Conservation (phyloP, 2,113 vertebrate species). For the Triplophysa dalaica region DNA sequence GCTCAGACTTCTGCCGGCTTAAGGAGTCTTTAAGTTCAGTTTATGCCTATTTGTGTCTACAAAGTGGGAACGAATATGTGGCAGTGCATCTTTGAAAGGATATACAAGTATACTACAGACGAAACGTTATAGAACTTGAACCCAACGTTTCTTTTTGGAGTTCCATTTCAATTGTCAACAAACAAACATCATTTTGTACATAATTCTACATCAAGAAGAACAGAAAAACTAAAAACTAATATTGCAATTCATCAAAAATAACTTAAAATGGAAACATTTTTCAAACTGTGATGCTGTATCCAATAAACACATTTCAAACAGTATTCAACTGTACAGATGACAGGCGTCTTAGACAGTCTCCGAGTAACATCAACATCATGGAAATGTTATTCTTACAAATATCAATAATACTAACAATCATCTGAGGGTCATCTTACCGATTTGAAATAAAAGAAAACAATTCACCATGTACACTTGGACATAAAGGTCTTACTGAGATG, state of each 20-base stretch:
- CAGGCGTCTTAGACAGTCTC: not conserved
- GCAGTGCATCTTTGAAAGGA: slow-evolving; percentile 56
- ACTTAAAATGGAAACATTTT: slow-evolving; percentile 51
- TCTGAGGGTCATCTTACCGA: not conserved
- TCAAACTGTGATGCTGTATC: slow-evolving; percentile 33
- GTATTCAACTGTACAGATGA: slow-evolving; percentile 17
- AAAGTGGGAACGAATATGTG: slow-evolving; percentile 48
- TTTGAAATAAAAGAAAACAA: slow-evolving; percentile 13
- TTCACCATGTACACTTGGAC: not conserved
- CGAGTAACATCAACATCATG: slow-evolving; percentile 5
- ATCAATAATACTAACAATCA: slow-evolving; percentile 24
- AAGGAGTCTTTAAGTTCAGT: slow-evolving; percentile 38
- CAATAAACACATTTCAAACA: slow-evolving; percentile 30
- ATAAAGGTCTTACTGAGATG: slow-evolving; percentile 9
- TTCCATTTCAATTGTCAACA: slow-evolving; percentile 42
- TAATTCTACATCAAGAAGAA: slow-evolving; percentile 51
- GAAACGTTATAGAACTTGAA: slow-evolving; percentile 38
- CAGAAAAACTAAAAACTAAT: slow-evolving; percentile 36
- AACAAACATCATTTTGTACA: slow-evolving; percentile 42
- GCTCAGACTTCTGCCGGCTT: slow-evolving; percentile 12
- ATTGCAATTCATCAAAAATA: slow-evolving; percentile 48
- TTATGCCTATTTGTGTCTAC: slow-evolving; percentile 49
- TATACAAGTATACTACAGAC: slow-evolving; percentile 43
- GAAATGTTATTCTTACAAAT: slow-evolving; percentile 19
- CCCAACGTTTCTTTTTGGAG: slow-evolving; percentile 29